Conservation (phyloP, 2,888 invertebrate genomes). For the Drosophila borborema region DNA sequence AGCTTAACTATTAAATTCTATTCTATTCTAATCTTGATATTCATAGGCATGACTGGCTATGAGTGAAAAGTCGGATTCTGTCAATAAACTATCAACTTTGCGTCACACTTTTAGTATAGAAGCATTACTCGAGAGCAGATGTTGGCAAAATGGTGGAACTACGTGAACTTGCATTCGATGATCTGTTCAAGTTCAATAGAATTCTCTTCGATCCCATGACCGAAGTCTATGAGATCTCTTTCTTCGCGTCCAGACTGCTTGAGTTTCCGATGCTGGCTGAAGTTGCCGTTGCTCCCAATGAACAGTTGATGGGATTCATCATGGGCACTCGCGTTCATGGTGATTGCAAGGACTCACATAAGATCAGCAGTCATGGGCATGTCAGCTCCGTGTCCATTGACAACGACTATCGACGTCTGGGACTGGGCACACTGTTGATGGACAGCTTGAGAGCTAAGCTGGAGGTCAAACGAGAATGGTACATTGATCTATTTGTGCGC, state of each 20-base stretch:
- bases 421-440: slow-evolving; percentile 40
- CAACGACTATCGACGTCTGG: slow-evolving; percentile 50
- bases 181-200: slow-evolving; percentile 57
- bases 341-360: not conserved
- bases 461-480: slow-evolving; percentile 32
- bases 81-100: not conserved
- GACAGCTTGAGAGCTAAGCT: slow-evolving; percentile 18
- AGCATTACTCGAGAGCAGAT: not conserved
- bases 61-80: not conserved
- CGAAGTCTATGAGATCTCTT: slow-evolving; percentile 41
- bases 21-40: not conserved
- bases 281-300: slow-evolving; percentile 37
- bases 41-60: not conserved
- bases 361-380: slow-evolving; percentile 42
- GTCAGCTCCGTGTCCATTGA: slow-evolving; percentile 41
- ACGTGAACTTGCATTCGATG: slow-evolving; percentile 44
- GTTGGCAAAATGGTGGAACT: slow-evolving; percentile 35
- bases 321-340: slow-evolving; percentile 21
- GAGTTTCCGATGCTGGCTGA: slow-evolving; percentile 43
- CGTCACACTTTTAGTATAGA: not conserved
- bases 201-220: slow-evolving; percentile 46
- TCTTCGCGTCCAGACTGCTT: slow-evolving; percentile 27
- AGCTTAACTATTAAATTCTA: not conserved
- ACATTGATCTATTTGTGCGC: slow-evolving; percentile 56
- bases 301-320: slow-evolving; percentile 33